Conservation (phyloP, 2,797 vertebrate species). For the Gorsachius magnificus region DNA sequence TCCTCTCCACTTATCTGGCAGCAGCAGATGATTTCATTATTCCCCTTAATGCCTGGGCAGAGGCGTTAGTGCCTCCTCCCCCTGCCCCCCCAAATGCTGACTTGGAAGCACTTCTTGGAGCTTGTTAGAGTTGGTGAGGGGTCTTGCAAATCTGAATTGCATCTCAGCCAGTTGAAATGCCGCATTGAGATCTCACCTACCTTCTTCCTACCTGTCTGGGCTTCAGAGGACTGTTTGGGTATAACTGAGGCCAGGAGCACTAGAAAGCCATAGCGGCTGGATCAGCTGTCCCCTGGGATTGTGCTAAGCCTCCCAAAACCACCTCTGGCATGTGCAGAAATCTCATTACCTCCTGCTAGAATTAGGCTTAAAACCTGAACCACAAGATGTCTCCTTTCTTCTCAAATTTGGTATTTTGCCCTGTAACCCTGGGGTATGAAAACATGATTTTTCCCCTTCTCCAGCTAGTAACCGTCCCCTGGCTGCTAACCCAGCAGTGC, state of each 20-base stretch:
- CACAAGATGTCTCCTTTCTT: background rate
- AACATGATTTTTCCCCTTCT: background rate
- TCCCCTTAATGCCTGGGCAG: background rate
- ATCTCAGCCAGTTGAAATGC: background rate
- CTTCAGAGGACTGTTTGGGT: background rate
- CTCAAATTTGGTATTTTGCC: background rate
- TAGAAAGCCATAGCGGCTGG: background rate
- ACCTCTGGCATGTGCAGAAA: background rate
- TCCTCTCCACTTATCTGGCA: slow-evolving; percentile 4
- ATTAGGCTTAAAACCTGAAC: background rate
- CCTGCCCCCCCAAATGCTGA: background rate
- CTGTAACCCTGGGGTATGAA: background rate
- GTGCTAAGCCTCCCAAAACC: background rate
- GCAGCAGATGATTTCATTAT: background rate
- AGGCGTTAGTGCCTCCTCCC: background rate
- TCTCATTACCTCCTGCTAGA: background rate
- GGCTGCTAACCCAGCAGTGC: background rate
- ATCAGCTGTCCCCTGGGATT: background rate
- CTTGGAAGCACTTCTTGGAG: slow-evolving; percentile 34
- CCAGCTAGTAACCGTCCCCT: background rate
- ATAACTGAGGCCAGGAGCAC: background rate
- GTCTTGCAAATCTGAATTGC: background rate
- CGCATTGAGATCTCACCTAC: background rate
- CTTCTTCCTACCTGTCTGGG: background rate
- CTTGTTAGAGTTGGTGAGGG: background rate